phyloP scores from a whole-genome alignment of 2,797 vertebrate species.

The Balearica regulorum region DNA sequence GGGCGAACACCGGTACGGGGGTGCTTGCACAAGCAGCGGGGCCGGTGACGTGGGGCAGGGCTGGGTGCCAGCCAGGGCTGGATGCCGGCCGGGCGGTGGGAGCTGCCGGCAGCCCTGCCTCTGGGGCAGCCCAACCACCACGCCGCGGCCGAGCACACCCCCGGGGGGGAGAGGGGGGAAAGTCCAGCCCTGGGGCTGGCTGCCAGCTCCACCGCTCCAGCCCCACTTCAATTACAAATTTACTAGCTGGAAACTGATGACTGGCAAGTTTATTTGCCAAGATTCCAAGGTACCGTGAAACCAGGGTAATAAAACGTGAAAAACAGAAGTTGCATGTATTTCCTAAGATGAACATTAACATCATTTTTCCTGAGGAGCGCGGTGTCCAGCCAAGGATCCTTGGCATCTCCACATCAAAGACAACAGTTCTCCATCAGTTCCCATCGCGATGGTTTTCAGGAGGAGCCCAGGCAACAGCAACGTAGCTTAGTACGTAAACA shows the following conservation, averaged over 20 bases:
- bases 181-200: not conserved
- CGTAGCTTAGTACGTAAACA: not conserved
- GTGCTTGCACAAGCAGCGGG: not conserved
- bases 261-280: not conserved
- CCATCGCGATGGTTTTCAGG: not conserved
- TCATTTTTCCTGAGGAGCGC: not conserved
- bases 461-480: not conserved
- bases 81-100: fast-evolving
- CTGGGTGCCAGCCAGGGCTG: not conserved
- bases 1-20: fast-evolving
- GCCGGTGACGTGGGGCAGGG: not conserved
- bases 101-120: not conserved
- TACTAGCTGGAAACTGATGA: not conserved
- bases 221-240: not conserved
- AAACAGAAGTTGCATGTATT: not conserved
- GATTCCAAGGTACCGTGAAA: not conserved
- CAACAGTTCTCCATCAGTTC: not conserved
- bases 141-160: not conserved
- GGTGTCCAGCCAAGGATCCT: not conserved
- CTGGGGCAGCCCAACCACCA: not conserved
- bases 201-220: fast-evolving
- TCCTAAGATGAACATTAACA: not conserved
- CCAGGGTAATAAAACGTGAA: not conserved
- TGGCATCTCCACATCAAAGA: not conserved
- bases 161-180: fast-evolving